These are phyloP conservation scores for Microctenopoma lineatum DNA, from an alignment of 2,797 vertebrate genomes.

Conservation along the genomic window DNA sequence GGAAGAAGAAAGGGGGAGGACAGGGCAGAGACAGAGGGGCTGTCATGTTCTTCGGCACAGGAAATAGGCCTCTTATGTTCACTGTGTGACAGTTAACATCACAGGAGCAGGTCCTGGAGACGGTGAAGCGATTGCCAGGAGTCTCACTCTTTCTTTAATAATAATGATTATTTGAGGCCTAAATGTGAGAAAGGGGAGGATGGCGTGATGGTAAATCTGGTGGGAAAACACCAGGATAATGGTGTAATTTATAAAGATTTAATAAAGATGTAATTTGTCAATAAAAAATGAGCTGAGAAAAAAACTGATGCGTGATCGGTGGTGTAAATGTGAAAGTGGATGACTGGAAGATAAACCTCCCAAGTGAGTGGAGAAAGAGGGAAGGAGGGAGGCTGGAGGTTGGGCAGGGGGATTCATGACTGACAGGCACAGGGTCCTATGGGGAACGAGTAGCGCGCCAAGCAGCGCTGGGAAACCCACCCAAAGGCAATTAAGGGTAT, in stretches of 20 bases:
- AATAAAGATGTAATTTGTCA: neutral
- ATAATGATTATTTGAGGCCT: constrained; percentile 29
- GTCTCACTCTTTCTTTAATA: constrained; percentile 56
- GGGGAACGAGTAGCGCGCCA: constrained; percentile 68
- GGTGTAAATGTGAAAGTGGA: constrained; percentile 33
- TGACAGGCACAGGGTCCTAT: constrained; percentile 77
- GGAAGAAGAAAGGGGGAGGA: constrained; percentile 45
- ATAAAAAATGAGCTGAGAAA: neutral
- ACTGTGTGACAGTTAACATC: constrained; percentile 65
- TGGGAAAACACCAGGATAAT: neutral
- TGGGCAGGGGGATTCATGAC: constrained; percentile 69
- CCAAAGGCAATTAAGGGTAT: constrained; percentile 89
- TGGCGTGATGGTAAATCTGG: neutral
- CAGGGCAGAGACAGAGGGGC: constrained; percentile 52
- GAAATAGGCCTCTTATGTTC: constrained; percentile 66
- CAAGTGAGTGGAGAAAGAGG: constrained; percentile 31
- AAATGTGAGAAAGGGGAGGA: neutral
- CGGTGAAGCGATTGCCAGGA: constrained; percentile 23
- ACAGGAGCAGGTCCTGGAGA: constrained; percentile 27
- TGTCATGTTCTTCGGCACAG: constrained; percentile 67
- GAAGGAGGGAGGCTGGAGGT: constrained; percentile 26
- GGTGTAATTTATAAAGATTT: neutral
- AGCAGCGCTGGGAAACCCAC: constrained; percentile 78
- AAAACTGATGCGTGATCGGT: neutral
- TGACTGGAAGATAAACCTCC: constrained; percentile 51